A percentile compares a stretch with the other conserved stretches of the same genome.
These are phyloP conservation scores for Pristionchus maxplancki DNA, from an alignment of 2,888 invertebrate species.

Conservation along the genomic window DNA sequence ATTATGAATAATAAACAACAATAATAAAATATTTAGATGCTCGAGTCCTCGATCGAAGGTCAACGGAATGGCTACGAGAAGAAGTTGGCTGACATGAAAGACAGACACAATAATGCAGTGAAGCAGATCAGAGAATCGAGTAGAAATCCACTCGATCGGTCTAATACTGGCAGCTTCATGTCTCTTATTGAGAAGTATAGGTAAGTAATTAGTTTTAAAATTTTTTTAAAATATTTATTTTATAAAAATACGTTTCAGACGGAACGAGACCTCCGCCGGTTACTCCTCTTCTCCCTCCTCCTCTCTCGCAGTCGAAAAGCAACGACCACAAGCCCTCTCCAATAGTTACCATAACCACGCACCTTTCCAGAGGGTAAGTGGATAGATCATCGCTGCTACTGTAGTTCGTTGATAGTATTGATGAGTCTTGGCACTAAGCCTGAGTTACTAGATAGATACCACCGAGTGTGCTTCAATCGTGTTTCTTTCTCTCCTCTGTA, in stretches of 20 bases:
- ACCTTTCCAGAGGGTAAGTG: slow-evolving; percentile 51
- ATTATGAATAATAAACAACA: not conserved
- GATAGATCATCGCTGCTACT: not conserved
- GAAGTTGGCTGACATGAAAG: slow-evolving; percentile 55
- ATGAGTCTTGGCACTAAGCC: too few relatives aligned
- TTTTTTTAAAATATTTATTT: not conserved
- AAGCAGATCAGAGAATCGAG: slow-evolving; percentile 13
- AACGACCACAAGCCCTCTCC: not conserved
- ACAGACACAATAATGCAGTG: slow-evolving; percentile 54
- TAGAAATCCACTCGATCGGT: not conserved
- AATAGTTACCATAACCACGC: slow-evolving; percentile 27
- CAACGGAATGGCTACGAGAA: slow-evolving; percentile 67
- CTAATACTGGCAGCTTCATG: slow-evolving; percentile 56
- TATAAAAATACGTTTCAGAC: not conserved
- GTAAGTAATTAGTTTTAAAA: slow-evolving; percentile 44
- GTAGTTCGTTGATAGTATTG: too few relatives aligned
- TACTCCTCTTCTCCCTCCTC: slow-evolving; percentile 51
- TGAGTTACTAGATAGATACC: too few relatives aligned
- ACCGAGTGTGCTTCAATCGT: too few relatives aligned
- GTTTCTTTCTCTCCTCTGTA: not conserved
- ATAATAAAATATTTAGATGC: slow-evolving; percentile 54
- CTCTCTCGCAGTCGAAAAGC: slow-evolving; percentile 42
- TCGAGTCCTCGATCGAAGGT: slow-evolving; percentile 61
- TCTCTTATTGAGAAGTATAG: slow-evolving; percentile 64
- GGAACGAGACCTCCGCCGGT: slow-evolving; percentile 52